Percentiles rank a stretch among this genome's conserved stretches.
Conservation (phyloP, 2,113 vertebrate genomes). For the Egretta garzetta region DNA sequence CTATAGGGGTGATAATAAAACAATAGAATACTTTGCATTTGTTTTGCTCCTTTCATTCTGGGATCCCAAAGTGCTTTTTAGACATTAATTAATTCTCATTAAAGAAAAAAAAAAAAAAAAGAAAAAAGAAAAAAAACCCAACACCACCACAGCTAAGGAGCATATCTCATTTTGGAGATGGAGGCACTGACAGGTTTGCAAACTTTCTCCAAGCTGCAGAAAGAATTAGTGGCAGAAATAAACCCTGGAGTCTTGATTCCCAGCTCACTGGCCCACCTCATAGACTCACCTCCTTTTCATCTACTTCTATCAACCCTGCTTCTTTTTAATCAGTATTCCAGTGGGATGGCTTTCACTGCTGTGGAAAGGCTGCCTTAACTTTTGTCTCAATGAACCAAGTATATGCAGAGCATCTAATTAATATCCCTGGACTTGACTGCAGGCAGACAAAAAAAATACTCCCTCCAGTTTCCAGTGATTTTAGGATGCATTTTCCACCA, state of each 20-base stretch:
- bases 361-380: constrained; percentile 16
- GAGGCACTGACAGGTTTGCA: neutral
- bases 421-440: neutral
- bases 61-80: constrained; percentile 1
- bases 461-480: neutral
- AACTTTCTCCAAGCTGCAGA: neutral
- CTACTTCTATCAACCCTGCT: neutral
- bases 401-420: constrained; percentile 20
- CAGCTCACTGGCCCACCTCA: neutral
- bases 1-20: constrained; percentile 5
- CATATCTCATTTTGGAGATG: neutral
- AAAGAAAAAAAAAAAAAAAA: neutral
- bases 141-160: neutral
- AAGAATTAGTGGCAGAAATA: neutral
- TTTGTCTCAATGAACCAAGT: constrained; percentile 10
- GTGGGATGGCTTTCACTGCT: neutral
- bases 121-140: neutral
- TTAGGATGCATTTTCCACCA: neutral
- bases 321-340: constrained; percentile 32
- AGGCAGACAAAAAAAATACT: neutral
- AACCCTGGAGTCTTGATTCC: neutral
- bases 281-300: neutral
- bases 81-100: constrained; percentile 40
- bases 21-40: constrained; percentile 46
- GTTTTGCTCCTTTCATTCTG: constrained; percentile 39